phyloP scores from a whole-genome alignment of 2,113 vertebrate species.

The Eudyptes chrysolophus region DNA sequence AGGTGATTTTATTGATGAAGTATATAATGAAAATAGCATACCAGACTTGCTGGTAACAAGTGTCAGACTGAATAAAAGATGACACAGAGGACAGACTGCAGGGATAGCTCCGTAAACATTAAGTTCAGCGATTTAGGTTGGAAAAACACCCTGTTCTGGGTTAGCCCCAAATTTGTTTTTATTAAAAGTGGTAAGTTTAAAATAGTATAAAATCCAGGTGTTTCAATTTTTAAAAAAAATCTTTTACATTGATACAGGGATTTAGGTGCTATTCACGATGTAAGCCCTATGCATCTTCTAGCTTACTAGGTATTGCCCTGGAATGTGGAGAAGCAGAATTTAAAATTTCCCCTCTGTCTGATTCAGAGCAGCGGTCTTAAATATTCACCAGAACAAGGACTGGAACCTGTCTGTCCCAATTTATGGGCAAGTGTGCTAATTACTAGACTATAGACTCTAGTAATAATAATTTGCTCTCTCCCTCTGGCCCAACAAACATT shows the following conservation, averaged over 20 bases:
- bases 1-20: background rate
- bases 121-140: background rate
- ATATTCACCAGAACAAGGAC: conserved; percentile 38
- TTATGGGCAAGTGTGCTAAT: conserved; percentile 20
- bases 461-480: conserved; percentile 12
- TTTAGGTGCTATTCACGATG: background rate
- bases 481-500: conserved; percentile 50
- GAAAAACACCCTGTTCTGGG: background rate
- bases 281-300: background rate
- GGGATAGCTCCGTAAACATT: background rate
- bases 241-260: background rate
- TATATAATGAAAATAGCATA: background rate
- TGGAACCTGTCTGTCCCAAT: conserved; percentile 33
- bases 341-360: background rate
- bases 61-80: background rate
- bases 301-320: background rate
- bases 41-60: background rate
- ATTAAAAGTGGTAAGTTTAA: background rate
- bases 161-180: background rate
- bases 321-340: background rate
- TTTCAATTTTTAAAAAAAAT: background rate
- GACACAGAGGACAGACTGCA: background rate
- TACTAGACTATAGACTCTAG: conserved; percentile 34
- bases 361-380: conserved; percentile 16
- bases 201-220: background rate